Evolutionary conservation across 2,888 invertebrate species (phyloP).

Genomic region (Cheilosia pagana): DNA sequence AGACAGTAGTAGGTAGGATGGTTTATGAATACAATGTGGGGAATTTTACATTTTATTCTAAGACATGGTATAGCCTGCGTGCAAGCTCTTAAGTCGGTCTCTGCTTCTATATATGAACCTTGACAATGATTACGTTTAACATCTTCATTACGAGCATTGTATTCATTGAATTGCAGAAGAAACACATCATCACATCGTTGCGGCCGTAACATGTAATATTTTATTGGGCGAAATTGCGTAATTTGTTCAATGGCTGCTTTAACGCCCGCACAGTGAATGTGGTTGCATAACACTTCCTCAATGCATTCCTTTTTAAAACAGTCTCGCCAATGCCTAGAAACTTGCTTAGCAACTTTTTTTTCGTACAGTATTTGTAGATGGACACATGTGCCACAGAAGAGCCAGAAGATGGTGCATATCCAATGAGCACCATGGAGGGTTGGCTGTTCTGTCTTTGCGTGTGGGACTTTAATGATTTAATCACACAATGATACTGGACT

Average conservation of each 20-base stretch:
- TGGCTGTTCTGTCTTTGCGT: background rate
- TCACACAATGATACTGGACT: background rate
- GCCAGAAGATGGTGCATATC: background rate
- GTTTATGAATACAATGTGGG: too few relatives aligned
- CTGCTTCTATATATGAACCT: too few relatives aligned
- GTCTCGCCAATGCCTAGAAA: slow-evolving; percentile 2
- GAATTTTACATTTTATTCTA: too few relatives aligned
- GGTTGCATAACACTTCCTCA: slow-evolving; percentile 25
- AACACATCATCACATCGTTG: background rate
- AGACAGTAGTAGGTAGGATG: too few relatives aligned
- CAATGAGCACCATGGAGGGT: slow-evolving; percentile 6
- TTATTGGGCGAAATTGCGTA: slow-evolving; percentile 19
- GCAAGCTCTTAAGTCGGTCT: too few relatives aligned
- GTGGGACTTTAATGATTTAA: slow-evolving; percentile 20
- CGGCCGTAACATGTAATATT: background rate
- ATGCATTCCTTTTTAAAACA: background rate
- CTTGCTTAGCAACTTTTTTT: slow-evolving; percentile 19
- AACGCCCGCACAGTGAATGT: background rate
- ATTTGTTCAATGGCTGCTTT: slow-evolving; percentile 5
- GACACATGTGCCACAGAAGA: slow-evolving; percentile 1
- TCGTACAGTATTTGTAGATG: background rate
- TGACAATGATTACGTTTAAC: too few relatives aligned
- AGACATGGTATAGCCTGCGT: too few relatives aligned
- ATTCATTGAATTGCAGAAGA: background rate
- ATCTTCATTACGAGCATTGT: too few relatives aligned